Conservation (phyloP, 2,888 invertebrate species). For the Patella pellucida region DNA sequence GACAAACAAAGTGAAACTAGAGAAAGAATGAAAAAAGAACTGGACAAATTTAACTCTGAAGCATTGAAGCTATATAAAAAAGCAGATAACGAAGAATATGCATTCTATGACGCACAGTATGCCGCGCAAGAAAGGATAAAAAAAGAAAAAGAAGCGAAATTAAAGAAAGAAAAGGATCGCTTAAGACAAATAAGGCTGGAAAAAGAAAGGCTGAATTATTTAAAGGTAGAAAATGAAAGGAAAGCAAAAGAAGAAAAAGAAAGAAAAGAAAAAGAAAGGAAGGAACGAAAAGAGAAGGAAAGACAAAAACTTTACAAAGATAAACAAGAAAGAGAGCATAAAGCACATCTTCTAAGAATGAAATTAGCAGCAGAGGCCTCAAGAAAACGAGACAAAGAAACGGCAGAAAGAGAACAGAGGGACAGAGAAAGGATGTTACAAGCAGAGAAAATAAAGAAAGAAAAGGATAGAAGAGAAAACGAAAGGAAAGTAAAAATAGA, state of each 20-base stretch:
- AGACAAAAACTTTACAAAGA: neutral
- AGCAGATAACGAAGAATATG: neutral
- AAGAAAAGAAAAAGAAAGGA: neutral
- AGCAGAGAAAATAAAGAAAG: neutral
- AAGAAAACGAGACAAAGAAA: neutral
- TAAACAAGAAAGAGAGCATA: neutral
- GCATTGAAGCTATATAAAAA: neutral
- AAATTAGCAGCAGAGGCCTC: neutral
- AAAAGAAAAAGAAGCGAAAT: neutral
- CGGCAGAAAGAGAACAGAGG: neutral
- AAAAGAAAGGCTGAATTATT: neutral
- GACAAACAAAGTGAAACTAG: neutral
- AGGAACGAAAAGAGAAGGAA: neutral
- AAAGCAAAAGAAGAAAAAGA: neutral
- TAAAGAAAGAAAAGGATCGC: neutral
- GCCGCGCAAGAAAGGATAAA: neutral
- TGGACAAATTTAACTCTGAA: too few species aligned
- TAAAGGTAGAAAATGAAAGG: neutral
- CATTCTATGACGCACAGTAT: rapidly evolving
- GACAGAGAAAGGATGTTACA: neutral
- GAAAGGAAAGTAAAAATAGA: neutral
- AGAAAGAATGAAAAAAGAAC: neutral
- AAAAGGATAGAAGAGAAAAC: neutral
- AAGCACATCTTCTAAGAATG: too few species aligned
- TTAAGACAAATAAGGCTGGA: neutral